These are phyloP conservation scores for Pachyramphus minor DNA, from an alignment of 2,113 vertebrate genomes.

Conservation along the genomic window DNA sequence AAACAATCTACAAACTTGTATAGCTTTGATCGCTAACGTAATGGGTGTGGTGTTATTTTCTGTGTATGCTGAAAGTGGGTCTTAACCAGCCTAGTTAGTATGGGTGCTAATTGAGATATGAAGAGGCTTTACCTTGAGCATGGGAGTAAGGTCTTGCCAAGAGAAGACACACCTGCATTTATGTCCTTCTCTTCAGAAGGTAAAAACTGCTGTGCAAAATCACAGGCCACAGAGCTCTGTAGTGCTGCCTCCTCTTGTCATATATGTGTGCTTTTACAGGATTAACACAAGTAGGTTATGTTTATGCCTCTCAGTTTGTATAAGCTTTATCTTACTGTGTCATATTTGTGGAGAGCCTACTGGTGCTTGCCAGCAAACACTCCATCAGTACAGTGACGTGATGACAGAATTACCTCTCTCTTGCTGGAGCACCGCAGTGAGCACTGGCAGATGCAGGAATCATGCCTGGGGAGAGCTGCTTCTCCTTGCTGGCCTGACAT, in stretches of 20 bases:
- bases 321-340: slow-evolving; percentile 5
- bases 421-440: rapidly evolving
- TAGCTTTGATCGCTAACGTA: slow-evolving; percentile 59
- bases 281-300: slow-evolving; percentile 35
- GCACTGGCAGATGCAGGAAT: background rate
- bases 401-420: background rate
- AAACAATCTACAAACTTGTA: slow-evolving; percentile 46
- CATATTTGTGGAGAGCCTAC: slow-evolving; percentile 6
- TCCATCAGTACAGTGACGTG: background rate
- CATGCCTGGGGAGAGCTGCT: background rate
- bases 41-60: slow-evolving; percentile 52
- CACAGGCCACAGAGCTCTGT: rapidly evolving
- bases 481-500: background rate
- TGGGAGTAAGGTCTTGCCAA: background rate
- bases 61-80: slow-evolving; percentile 7
- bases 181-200: background rate
- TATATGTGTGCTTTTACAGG: background rate
- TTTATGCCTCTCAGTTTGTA: slow-evolving; percentile 12
- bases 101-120: slow-evolving; percentile 42
- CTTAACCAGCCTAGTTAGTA: slow-evolving; percentile 40
- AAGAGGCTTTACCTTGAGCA: background rate
- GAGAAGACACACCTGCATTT: background rate
- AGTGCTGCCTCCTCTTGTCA: background rate
- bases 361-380: background rate
- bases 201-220: background rate